These are phyloP conservation scores for Philonicus albiceps DNA, from an alignment of 2,888 invertebrate genomes.

Conservation along the genomic window DNA sequence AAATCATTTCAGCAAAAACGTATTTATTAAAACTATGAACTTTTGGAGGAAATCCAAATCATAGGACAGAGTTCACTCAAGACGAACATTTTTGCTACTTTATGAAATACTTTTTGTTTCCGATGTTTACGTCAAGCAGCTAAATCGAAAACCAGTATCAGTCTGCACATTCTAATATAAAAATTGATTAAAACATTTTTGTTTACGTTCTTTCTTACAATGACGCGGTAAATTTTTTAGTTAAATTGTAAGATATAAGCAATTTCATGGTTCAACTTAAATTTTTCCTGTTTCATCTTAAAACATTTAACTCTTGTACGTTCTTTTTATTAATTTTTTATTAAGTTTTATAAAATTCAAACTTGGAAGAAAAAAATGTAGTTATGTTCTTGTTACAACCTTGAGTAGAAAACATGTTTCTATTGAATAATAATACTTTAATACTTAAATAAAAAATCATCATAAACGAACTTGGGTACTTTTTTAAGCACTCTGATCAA, in stretches of 20 bases:
- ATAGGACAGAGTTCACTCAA: neutral
- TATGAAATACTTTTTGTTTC: neutral
- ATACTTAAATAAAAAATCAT: too few relatives aligned
- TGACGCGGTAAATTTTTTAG: neutral
- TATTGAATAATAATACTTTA: too few relatives aligned
- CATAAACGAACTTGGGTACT: too few relatives aligned
- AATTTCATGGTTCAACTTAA: neutral
- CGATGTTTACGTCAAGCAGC: neutral
- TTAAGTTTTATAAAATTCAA: neutral
- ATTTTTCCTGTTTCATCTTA: neutral
- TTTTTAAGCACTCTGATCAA: too few relatives aligned
- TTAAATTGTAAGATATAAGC: neutral
- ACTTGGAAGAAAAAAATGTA: too few relatives aligned
- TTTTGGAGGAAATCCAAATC: neutral
- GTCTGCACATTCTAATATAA: too few relatives aligned
- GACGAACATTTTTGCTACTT: neutral
- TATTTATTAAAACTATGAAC: too few relatives aligned
- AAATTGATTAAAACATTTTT: neutral
- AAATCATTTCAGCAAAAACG: too few relatives aligned
- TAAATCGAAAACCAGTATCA: neutral
- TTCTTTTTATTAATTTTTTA: neutral
- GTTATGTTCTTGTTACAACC: too few relatives aligned
- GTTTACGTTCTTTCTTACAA: neutral
- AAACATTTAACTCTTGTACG: neutral
- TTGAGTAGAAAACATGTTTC: too few relatives aligned